These are phyloP conservation scores for Helicoverpa assulta DNA, from an alignment of 2,888 invertebrate species.

Conservation along the genomic window DNA sequence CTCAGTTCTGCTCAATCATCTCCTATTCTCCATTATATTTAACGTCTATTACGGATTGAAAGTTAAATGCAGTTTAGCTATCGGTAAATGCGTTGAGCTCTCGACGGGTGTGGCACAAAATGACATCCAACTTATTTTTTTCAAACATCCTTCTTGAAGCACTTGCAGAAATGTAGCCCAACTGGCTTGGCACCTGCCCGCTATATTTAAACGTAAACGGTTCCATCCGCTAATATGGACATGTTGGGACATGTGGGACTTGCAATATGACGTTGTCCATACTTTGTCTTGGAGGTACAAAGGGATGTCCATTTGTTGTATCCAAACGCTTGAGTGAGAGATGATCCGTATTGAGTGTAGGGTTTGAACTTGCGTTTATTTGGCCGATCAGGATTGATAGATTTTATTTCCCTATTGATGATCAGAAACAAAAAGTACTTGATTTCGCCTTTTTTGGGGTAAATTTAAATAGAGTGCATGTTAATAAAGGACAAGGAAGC, in stretches of 20 bases:
- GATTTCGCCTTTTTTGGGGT: neutral
- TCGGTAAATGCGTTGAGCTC: constrained; percentile 5
- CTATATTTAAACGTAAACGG: constrained; percentile 67
- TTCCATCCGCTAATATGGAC: constrained; percentile 64
- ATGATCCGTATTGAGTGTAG: no score
- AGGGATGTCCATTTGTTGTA: constrained; percentile 9
- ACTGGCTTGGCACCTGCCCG: constrained; percentile 71
- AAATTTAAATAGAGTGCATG: no score
- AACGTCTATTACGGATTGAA: no score
- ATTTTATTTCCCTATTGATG: neutral
- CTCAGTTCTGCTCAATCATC: neutral
- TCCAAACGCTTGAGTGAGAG: neutral
- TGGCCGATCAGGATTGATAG: neutral
- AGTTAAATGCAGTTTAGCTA: no score
- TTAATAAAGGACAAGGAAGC: no score
- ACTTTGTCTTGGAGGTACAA: constrained; percentile 31
- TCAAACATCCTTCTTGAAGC: constrained; percentile 27
- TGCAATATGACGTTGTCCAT: constrained; percentile 35
- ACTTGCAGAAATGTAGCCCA: constrained; percentile 61
- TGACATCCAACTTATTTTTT: constrained; percentile 33
- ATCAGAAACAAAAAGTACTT: neutral
- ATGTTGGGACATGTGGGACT: constrained; percentile 54
- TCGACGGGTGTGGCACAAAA: constrained; percentile 15
- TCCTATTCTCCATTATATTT: no score
- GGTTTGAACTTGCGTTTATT: no score